Percentiles rank a stretch among this genome's conserved stretches.
These are phyloP conservation scores for Drosophila guanche DNA, from an alignment of 1,140 invertebrate genomes.

Conservation along the genomic window DNA sequence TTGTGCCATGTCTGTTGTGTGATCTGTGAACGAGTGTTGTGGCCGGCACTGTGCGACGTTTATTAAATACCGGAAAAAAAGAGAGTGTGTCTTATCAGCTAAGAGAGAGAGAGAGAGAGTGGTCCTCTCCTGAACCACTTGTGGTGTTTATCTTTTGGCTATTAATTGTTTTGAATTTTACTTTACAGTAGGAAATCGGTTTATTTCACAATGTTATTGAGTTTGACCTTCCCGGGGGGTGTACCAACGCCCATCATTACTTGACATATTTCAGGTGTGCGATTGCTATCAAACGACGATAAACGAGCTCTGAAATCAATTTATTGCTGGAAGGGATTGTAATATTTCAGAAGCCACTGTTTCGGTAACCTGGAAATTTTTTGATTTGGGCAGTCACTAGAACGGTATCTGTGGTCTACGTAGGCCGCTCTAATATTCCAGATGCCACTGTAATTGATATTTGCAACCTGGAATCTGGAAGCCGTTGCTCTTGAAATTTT, in stretches of 20 bases:
- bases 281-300: constrained; percentile 11
- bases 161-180: constrained; percentile 18
- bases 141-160: constrained; percentile 16
- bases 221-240: constrained; percentile 35
- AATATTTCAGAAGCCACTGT: too few species aligned
- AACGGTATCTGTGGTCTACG: too few species aligned
- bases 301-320: constrained; percentile 28
- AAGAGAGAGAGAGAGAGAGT: constrained; percentile 1
- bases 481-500: too few species aligned
- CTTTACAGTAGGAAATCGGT: constrained; percentile 16
- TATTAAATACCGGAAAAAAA: constrained; percentile 31
- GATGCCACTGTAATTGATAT: too few species aligned
- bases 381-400: too few species aligned
- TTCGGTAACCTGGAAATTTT: neutral
- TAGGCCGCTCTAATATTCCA: too few species aligned
- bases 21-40: constrained; percentile 30
- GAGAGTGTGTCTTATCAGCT: constrained; percentile 27
- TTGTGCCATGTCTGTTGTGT: constrained; percentile 51
- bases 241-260: constrained; percentile 1
- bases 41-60: constrained; percentile 12
- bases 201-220: constrained; percentile 65
- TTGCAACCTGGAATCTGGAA: too few species aligned
- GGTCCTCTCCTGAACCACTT: constrained; percentile 5
- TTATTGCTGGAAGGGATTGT: neutral
- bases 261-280: constrained; percentile 35